Conservation (phyloP, 2,797 vertebrate species). For the Hoplostethus mediterraneus region DNA sequence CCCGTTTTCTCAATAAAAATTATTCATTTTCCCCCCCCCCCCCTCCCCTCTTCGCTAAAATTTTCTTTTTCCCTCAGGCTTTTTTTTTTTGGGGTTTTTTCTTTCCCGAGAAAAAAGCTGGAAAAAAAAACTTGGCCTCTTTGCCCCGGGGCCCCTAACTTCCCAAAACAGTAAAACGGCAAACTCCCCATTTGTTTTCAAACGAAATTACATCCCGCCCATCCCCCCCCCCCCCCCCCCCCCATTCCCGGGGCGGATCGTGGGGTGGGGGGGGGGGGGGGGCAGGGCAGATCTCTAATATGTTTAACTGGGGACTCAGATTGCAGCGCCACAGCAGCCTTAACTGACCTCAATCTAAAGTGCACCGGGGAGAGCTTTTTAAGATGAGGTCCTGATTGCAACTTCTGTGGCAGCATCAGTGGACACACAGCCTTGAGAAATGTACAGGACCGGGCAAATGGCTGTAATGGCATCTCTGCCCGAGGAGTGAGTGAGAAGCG, state of each 20-base stretch:
- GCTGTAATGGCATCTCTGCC: conserved; percentile 2
- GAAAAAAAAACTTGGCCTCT: conserved; percentile 1
- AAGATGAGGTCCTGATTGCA: conserved; percentile 63
- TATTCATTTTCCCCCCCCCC: too few species aligned
- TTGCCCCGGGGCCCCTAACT: neutral
- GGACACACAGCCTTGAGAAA: conserved; percentile 39
- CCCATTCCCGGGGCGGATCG: too few species aligned
- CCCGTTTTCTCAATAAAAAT: too few species aligned
- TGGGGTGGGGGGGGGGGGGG: conserved; percentile 27
- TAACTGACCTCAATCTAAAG: conserved; percentile 74
- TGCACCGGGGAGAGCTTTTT: conserved; percentile 66
- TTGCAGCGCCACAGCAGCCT: conserved; percentile 56
- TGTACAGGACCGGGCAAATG: conserved; percentile 11
- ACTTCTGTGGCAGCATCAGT: conserved; percentile 34
- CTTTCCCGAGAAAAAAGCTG: too few species aligned
- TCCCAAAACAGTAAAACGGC: conserved; percentile 12
- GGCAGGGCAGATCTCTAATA: conserved; percentile 41
- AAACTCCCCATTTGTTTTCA: conserved; percentile 25
- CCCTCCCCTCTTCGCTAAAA: too few species aligned
- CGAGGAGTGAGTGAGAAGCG: neutral
- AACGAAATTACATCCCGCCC: conserved; percentile 42
- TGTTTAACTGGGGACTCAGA: conserved; percentile 64
- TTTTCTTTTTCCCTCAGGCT: too few species aligned
- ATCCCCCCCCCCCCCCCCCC: too few species aligned
- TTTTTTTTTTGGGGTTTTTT: too few species aligned